phyloP scores from a whole-genome alignment of 2,888 invertebrate genomes.

The Drosophila putrida region DNA sequence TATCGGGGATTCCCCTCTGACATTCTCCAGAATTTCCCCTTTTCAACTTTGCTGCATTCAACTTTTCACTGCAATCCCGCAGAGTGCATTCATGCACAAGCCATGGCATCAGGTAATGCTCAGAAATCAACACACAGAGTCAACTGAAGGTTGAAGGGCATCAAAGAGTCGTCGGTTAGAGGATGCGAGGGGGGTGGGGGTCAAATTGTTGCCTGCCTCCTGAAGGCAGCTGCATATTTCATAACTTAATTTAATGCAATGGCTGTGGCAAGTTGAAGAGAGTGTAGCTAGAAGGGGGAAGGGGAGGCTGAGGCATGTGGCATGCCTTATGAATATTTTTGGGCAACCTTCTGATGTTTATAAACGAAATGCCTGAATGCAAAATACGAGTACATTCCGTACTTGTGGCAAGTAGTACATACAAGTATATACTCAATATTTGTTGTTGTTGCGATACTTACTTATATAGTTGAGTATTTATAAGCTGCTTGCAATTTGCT shows the following conservation, averaged over 20 bases:
- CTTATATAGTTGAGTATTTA: slow-evolving; percentile 17
- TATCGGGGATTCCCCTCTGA: slow-evolving; percentile 28
- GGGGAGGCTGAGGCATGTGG: slow-evolving; percentile 13
- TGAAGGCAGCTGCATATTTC: slow-evolving; percentile 60
- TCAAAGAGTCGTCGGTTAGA: background rate
- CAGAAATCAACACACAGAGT: slow-evolving; percentile 50
- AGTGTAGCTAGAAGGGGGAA: too few species aligned
- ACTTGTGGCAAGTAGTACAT: slow-evolving; percentile 17
- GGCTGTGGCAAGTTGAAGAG: slow-evolving; percentile 14
- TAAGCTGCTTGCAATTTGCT: slow-evolving; percentile 64
- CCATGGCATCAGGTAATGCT: slow-evolving; percentile 35
- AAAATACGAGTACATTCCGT: slow-evolving; percentile 8
- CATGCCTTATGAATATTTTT: slow-evolving; percentile 62
- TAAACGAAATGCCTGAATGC: slow-evolving; percentile 40
- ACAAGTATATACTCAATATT: slow-evolving; percentile 6
- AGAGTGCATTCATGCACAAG: slow-evolving; percentile 74
- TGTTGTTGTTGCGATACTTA: background rate
- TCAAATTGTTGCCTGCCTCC: slow-evolving; percentile 28
- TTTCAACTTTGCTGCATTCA: background rate
- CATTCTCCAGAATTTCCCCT: background rate
- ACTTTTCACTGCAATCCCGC: slow-evolving; percentile 54
- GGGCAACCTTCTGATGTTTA: slow-evolving; percentile 38
- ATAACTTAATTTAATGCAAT: slow-evolving; percentile 72
- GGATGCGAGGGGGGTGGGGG: too few species aligned
- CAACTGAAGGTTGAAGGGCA: slow-evolving; percentile 10